phyloP scores from a whole-genome alignment of 1,140 invertebrate genomes.

The Drosophila miranda region DNA sequence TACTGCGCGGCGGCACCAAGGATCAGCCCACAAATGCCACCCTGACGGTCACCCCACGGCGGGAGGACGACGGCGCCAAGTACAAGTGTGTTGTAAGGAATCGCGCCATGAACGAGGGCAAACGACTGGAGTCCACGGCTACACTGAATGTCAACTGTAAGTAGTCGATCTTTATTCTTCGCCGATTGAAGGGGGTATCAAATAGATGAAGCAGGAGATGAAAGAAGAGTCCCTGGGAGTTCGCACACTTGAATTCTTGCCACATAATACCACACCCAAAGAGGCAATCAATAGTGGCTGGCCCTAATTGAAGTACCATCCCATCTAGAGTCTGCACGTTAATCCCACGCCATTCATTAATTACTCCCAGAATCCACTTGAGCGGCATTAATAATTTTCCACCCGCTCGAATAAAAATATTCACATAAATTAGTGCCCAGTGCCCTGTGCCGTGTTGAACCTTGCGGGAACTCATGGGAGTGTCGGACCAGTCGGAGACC shows the following conservation, averaged over 20 bases:
- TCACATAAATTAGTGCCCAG: slow-evolving; percentile 44
- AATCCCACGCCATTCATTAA: slow-evolving; percentile 9
- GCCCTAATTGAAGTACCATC: no score
- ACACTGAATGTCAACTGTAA: slow-evolving; percentile 94
- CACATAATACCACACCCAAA: no score
- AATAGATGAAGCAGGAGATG: no score
- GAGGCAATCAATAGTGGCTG: no score
- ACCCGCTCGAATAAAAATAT: slow-evolving; percentile 20
- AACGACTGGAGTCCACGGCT: slow-evolving; percentile 90
- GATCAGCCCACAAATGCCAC: slow-evolving; percentile 89
- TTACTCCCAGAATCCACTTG: slow-evolving; percentile 32
- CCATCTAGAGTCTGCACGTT: no score
- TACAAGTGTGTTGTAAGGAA: slow-evolving; percentile 94
- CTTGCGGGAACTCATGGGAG: no score
- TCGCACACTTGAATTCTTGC: no score
- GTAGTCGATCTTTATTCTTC: slow-evolving; percentile 81
- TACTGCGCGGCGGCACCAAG: slow-evolving; percentile 87
- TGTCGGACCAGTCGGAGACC: no score
- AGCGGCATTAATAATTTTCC: slow-evolving; percentile 42
- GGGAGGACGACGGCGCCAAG: slow-evolving; percentile 91
- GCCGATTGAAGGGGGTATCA: rapidly evolving
- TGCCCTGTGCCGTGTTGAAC: no score
- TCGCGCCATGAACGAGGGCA: slow-evolving; percentile 90
- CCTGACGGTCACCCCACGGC: slow-evolving; percentile 88
- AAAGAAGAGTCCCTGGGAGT: no score